Evolutionary conservation across 2,113 vertebrate genomes (phyloP), one percentile per base, ranked within the genome.

Genomic region (Barnardius zonarius): DNA sequence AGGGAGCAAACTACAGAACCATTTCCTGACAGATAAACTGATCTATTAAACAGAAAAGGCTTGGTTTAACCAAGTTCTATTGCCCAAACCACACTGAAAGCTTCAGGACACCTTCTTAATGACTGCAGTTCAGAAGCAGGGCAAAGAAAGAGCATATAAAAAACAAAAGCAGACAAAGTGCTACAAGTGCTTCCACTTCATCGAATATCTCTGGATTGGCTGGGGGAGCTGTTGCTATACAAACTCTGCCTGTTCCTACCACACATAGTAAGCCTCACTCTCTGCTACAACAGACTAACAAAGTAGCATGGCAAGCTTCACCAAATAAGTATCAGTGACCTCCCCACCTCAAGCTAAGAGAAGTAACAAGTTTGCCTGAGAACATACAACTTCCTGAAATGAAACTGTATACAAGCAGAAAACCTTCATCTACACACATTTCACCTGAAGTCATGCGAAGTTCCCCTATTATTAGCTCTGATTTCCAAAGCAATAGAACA

Each of bases 401-500:
- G 10, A 74, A 88, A 59, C 41, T 17, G 17, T 8, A 11, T 6
- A 2, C 0, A 0, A 43, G 51, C 8, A 12, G 76, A 86, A 90
- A 83, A 57, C 55, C 66, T 49, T 18, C 31, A 41, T 43, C 73
- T 68, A 10, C 15, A 30, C 83, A 33, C 0, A 1, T 66, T 79
- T 86, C 54, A n/a, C 7, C 39, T 2, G 9, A 78, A 95, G 78
- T 61, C 54, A 8, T 7, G 46, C 62, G 62, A 88, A 85, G 33
- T 90, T 70, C 37, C 64, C 52, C 57, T 68, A 23, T 7, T 7
- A 6, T 66, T 46, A 54, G 66, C 72, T 84, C 44, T 79, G 2
- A n/a, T 93, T 97, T 95, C 95, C 94, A 92, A 79, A 97, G 88
- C 93, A 96, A 94, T 73, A 63, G 82, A 93, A 61, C 78, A 35